Evolutionary conservation across 2,797 vertebrate genomes (phyloP).

Genomic region (Pangasius larnaudii): DNA sequence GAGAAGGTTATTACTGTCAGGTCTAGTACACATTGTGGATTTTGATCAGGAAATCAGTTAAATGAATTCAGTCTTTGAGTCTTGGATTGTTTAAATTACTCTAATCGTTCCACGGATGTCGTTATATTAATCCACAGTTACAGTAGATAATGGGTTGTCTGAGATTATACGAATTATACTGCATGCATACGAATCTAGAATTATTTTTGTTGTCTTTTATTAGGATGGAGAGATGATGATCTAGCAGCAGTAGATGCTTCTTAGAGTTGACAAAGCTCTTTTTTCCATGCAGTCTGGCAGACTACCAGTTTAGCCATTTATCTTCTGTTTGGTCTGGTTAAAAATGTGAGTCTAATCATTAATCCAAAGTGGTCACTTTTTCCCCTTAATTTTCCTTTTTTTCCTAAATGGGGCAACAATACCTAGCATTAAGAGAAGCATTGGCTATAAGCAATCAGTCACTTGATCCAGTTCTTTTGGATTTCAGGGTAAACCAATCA

Average conservation of each 20-base stretch:
- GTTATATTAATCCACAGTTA: background rate
- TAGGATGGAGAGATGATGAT: background rate
- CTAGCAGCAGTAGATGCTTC: background rate
- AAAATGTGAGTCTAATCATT: background rate
- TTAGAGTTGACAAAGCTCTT: background rate
- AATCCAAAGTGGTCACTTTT: background rate
- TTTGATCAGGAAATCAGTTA: background rate
- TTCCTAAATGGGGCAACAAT: background rate
- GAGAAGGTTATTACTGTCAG: background rate
- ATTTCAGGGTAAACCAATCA: no score
- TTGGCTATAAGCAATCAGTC: background rate
- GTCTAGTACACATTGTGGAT: no score
- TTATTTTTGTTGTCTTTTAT: background rate
- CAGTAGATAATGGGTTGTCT: background rate
- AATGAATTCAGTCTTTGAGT: background rate
- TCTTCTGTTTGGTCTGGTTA: background rate
- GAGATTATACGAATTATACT: background rate
- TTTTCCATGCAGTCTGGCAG: background rate
- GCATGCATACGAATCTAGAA: background rate
- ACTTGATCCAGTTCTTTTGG: background rate
- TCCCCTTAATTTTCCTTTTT: background rate
- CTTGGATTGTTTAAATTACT: background rate
- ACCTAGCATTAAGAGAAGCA: background rate
- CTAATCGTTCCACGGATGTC: background rate
- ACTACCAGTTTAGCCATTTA: background rate